A percentile compares a stretch with the other conserved stretches of the same genome.
Conservation (phyloP, 2,113 vertebrate species). For the Elaphurus davidianus region DNA sequence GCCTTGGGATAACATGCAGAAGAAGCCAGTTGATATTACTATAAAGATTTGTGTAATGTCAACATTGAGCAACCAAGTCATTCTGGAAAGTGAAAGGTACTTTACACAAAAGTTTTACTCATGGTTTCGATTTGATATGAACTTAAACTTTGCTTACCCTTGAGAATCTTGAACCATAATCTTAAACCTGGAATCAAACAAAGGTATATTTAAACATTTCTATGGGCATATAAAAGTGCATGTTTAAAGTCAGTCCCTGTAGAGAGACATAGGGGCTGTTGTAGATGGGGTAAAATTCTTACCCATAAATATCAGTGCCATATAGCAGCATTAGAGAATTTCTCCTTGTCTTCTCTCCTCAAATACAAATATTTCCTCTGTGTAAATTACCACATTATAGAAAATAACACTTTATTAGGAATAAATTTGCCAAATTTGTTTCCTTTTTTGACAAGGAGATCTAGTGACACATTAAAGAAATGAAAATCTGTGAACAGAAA, state of each 20-base stretch:
- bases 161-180: background rate
- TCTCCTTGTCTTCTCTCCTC: background rate
- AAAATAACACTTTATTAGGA: background rate
- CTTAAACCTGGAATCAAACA: background rate
- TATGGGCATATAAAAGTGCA: background rate
- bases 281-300: background rate
- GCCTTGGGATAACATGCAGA: background rate
- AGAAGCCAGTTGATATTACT: background rate
- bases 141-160: background rate
- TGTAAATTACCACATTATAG: background rate
- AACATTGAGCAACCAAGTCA: background rate
- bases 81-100: background rate
- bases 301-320: background rate
- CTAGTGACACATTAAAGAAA: background rate
- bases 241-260: background rate
- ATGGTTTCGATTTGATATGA: background rate
- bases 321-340: background rate
- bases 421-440: background rate
- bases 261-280: background rate
- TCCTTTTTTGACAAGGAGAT: background rate
- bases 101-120: background rate
- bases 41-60: background rate
- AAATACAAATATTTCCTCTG: background rate
- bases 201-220: slow-evolving; percentile 8
- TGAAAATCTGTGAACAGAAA: background rate